Percentiles rank a stretch among this genome's conserved stretches.
Conservation (phyloP, 2,113 vertebrate genomes). For the Reinhardtius hippoglossoides region DNA sequence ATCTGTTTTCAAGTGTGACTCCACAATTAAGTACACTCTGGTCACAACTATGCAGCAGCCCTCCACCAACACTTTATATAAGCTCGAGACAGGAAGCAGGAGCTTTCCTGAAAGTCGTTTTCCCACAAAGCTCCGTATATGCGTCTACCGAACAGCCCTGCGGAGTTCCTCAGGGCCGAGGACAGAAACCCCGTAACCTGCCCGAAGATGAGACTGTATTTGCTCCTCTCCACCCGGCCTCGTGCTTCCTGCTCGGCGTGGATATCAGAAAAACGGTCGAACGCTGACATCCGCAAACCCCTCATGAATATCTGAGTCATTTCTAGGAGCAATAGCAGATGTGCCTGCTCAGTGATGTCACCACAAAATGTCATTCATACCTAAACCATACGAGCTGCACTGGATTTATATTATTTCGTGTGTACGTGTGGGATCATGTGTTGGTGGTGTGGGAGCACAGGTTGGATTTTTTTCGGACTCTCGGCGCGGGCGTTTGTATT, state of each 20-base stretch:
- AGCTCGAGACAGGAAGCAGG: slow-evolving; percentile 70
- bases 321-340: slow-evolving; percentile 71
- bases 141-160: not conserved
- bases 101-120: slow-evolving; percentile 69
- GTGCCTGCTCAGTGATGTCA: slow-evolving; percentile 72
- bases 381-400: slow-evolving; percentile 14
- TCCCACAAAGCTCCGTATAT: slow-evolving; percentile 47
- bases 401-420: slow-evolving; percentile 5
- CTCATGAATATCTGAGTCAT: slow-evolving; percentile 59
- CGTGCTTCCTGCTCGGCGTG: slow-evolving; percentile 2
- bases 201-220: slow-evolving; percentile 22
- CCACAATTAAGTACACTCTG: slow-evolving; percentile 64
- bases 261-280: slow-evolving; percentile 29
- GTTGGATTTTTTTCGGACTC: not conserved
- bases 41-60: slow-evolving; percentile 50
- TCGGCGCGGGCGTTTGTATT: not conserved
- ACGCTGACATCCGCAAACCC: slow-evolving; percentile 41
- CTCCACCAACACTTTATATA: slow-evolving; percentile 64
- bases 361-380: slow-evolving; percentile 52
- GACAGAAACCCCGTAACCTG: not conserved
- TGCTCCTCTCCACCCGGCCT: not conserved
- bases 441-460: not conserved
- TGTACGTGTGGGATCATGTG: not conserved
- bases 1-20: slow-evolving; percentile 70
- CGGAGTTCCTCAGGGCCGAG: slow-evolving; percentile 6